These are phyloP conservation scores for Cryptoblepharus egeriae DNA, from an alignment of 2,797 vertebrate species.

Conservation along the genomic window DNA sequence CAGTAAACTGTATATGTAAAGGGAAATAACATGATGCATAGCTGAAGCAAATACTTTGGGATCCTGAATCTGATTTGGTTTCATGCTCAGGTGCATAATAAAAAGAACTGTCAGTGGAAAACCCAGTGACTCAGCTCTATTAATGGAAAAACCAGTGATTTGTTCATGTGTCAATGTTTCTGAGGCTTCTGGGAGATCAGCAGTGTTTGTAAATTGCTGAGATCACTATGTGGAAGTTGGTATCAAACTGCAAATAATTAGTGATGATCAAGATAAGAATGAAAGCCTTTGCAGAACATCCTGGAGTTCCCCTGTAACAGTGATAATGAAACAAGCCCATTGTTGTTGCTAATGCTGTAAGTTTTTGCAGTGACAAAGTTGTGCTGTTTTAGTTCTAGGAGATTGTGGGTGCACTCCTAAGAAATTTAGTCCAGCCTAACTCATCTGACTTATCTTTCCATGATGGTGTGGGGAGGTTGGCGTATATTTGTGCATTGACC, in stretches of 20 bases:
- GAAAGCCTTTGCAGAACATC: not conserved
- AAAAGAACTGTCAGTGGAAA: not conserved
- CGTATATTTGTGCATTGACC: too few species aligned
- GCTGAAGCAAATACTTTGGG: not conserved
- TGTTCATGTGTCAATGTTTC: not conserved
- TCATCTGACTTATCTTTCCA: too few species aligned
- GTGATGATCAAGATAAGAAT: not conserved
- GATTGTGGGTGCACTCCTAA: too few species aligned
- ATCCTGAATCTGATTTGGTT: conserved; percentile 5
- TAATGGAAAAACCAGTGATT: not conserved
- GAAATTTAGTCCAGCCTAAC: too few species aligned
- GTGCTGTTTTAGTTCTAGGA: not conserved
- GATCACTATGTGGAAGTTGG: not conserved
- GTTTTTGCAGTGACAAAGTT: not conserved
- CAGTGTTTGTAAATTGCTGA: not conserved
- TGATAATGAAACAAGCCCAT: not conserved
- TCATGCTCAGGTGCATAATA: not conserved
- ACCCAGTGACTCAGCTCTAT: not conserved
- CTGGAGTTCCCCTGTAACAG: not conserved
- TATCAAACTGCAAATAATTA: not conserved
- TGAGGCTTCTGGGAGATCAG: not conserved
- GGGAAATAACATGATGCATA: not conserved
- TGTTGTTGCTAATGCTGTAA: not conserved
- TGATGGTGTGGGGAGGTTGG: too few species aligned
- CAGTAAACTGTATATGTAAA: too few species aligned